Evolutionary conservation across 2,113 vertebrate species (phyloP).

Genomic region (Ochotona curzoniae): DNA sequence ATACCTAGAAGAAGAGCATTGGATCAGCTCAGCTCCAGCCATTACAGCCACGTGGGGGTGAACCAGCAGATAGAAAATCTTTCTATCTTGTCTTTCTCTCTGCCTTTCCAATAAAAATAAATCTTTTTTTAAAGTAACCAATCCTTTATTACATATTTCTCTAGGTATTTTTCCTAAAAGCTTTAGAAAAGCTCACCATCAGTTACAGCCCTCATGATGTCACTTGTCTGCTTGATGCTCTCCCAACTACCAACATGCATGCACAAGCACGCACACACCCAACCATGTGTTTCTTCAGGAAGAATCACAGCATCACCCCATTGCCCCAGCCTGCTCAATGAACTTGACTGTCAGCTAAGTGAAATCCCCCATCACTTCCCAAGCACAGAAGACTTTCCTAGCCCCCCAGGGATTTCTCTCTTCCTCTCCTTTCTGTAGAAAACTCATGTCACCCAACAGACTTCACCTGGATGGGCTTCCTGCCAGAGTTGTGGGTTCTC

Average conservation of each 20-base stretch:
- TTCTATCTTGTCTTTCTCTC: no score
- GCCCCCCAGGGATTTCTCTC: not conserved
- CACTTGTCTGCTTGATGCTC: not conserved
- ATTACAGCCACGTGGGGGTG: no score
- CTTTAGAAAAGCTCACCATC: not conserved
- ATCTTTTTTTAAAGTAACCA: no score
- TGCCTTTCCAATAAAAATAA: no score
- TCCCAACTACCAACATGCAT: accelerated
- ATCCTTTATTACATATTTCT: not conserved
- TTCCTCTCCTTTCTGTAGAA: not conserved
- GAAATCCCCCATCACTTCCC: not conserved
- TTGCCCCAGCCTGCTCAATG: not conserved
- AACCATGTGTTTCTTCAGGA: not conserved
- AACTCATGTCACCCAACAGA: not conserved
- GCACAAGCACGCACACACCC: not conserved
- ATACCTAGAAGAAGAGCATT: no score
- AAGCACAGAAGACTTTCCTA: not conserved
- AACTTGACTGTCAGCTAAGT: not conserved
- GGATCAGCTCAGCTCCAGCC: no score
- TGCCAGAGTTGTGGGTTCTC: not conserved
- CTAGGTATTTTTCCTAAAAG: not conserved
- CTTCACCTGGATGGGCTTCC: not conserved
- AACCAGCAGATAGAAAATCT: no score
- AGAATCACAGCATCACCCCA: not conserved
- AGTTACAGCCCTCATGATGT: not conserved